Evolutionary conservation across 2,113 vertebrate genomes (phyloP), one percentile per base, ranked within the genome.

Genomic region (Nansenia antarctica): DNA sequence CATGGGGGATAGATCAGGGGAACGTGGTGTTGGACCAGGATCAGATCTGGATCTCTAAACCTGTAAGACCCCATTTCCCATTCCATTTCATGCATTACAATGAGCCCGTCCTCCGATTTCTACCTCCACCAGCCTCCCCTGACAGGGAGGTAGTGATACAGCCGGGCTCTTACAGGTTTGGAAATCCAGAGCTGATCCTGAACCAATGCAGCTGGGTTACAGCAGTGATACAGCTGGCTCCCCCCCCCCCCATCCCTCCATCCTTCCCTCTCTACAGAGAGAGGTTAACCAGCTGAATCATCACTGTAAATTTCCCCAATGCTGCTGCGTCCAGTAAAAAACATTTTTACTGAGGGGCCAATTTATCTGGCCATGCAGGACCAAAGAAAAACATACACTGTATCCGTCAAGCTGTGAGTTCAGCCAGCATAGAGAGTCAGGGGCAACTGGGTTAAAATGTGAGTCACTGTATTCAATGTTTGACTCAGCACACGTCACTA

Each of bases 301-400:
- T 49, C 49, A 52, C 30, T 14, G 20, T 58, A 31, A n/a, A 55
- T 42, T 18, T 26, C 32, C 24, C 18, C 29, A 30, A 11, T 32
- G 29, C 61, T n/a, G 39, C 52, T 27, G 31, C 32, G 37, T 62
- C 53, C 45, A 65, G 63, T 45, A 65, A 31, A 39, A 39, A 30
- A 29, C 9, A 2, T 65, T 20, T 30, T 31, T 31, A 65, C 22
- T 35, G n/a, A 58, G 1, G 3, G 31, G 67, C 73, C 42, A 59
- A n/a, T 77, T 77, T 69, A 57, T 70, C 20, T 65, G 49, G 58
- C 58, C 9, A 8, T 60, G 5, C 9, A 32, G 58, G 62, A 47
- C 35, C 18, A 4, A 73, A 78, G 69, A 69, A 72, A 74, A 79
- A 32, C n/a, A 49, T 62, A 59, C 18, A n/a, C 30, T 71, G 34